phyloP scores from a whole-genome alignment of 2,888 invertebrate species.

The Mycalesis mineus region DNA sequence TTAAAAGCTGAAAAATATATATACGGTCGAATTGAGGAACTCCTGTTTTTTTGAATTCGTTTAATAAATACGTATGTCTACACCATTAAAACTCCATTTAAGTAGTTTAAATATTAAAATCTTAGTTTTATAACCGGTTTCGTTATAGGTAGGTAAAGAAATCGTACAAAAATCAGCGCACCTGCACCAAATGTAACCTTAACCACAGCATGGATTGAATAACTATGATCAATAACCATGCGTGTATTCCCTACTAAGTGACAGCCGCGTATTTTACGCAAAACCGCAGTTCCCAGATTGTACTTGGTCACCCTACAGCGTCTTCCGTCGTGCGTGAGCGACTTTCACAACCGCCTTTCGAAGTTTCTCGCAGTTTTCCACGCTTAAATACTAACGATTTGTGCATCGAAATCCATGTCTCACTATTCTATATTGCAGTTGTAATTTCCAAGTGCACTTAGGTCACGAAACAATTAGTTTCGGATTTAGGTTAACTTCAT shows the following conservation, averaged over 20 bases:
- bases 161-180: neutral
- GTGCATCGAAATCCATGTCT: constrained; percentile 10
- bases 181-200: neutral
- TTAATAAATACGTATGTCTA: no score
- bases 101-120: no score
- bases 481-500: no score
- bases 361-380: constrained; percentile 54
- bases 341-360: constrained; percentile 61
- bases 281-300: constrained; percentile 35
- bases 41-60: no score
- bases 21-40: no score
- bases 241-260: constrained; percentile 25
- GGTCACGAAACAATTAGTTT: neutral
- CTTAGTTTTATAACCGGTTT: neutral
- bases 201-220: neutral
- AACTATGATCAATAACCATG: neutral
- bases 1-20: no score
- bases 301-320: constrained; percentile 48
- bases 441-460: neutral
- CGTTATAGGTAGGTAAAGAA: neutral
- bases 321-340: constrained; percentile 44
- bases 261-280: constrained; percentile 12
- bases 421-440: neutral
- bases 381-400: constrained; percentile 36
- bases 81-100: no score